phyloP scores from a whole-genome alignment of 35 echinoderm and acorn worm genomes.

The Ophiothrix spiculata region DNA sequence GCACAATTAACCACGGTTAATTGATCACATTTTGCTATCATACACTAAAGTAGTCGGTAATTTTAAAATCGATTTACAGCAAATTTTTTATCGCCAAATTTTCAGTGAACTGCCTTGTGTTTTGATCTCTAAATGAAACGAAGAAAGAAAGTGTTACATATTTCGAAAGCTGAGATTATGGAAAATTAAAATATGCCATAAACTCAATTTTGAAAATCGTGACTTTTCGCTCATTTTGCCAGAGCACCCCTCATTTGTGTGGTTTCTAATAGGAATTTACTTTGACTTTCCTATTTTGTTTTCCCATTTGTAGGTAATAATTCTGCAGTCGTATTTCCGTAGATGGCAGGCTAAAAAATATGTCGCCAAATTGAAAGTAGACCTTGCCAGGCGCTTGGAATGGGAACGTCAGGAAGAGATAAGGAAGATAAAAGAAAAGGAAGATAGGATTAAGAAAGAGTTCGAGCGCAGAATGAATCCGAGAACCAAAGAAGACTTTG shows the following conservation, averaged over 20 bases:
- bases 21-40: too few species aligned
- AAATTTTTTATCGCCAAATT: too few species aligned
- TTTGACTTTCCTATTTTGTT: not conserved
- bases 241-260: too few species aligned
- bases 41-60: too few species aligned
- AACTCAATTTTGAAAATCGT: too few species aligned
- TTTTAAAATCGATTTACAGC: too few species aligned
- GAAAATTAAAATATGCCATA: too few species aligned
- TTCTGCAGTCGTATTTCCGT: constrained; percentile 93
- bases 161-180: too few species aligned
- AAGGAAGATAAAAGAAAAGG: constrained; percentile 97
- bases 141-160: not conserved
- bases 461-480: constrained; percentile 99
- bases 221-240: too few species aligned
- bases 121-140: not conserved
- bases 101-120: too few species aligned
- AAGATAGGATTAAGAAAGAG: constrained; percentile 84
- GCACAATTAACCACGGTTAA: too few species aligned
- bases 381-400: constrained; percentile 64
- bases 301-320: constrained; percentile 65
- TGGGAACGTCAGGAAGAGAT: constrained; percentile 95
- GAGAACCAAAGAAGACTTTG: constrained; percentile 93
- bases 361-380: constrained; percentile 66
- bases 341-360: constrained; percentile 79
- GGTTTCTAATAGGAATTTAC: not conserved